A percentile compares a stretch with the other conserved stretches of the same genome.
Conservation (phyloP, 2,888 invertebrate genomes). For the Tortricodes alternella region DNA sequence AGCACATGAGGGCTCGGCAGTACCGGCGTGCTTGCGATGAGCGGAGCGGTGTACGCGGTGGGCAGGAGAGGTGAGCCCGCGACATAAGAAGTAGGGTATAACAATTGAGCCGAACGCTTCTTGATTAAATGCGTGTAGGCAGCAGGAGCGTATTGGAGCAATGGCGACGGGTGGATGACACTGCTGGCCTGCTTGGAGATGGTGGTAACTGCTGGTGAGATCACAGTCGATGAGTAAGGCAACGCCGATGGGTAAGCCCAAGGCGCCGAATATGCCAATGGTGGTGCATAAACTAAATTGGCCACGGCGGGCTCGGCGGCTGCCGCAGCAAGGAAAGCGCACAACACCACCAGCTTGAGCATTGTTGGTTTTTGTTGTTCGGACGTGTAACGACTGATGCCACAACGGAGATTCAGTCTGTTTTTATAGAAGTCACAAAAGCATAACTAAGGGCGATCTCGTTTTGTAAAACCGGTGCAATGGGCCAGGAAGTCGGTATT, state of each 20-base stretch:
- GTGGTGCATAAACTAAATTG: too few species aligned
- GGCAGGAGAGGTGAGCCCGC: conserved; percentile 30
- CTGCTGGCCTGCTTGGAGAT: conserved; percentile 68
- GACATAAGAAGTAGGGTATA: conserved; percentile 40
- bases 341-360: conserved; percentile 83
- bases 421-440: conserved; percentile 69
- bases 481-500: conserved; percentile 72
- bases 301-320: conserved; percentile 62
- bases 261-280: too few species aligned
- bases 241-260: too few species aligned
- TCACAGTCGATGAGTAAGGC: conserved; percentile 46
- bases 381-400: conserved; percentile 64
- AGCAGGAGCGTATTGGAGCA: conserved; percentile 49
- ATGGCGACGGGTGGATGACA: conserved; percentile 69
- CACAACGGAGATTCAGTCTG: conserved; percentile 40
- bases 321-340: conserved; percentile 81
- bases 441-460: conserved; percentile 60
- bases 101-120: conserved; percentile 45
- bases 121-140: conserved; percentile 57
- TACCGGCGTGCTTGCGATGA: conserved; percentile 31
- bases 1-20: conserved; percentile 26
- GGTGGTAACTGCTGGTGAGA: conserved; percentile 59
- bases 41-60: conserved; percentile 32
- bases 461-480: conserved; percentile 70
- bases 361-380: conserved; percentile 67